These are phyloP conservation scores for Boloria euphrosyne DNA, from an alignment of 2,888 invertebrate species.

Conservation along the genomic window DNA sequence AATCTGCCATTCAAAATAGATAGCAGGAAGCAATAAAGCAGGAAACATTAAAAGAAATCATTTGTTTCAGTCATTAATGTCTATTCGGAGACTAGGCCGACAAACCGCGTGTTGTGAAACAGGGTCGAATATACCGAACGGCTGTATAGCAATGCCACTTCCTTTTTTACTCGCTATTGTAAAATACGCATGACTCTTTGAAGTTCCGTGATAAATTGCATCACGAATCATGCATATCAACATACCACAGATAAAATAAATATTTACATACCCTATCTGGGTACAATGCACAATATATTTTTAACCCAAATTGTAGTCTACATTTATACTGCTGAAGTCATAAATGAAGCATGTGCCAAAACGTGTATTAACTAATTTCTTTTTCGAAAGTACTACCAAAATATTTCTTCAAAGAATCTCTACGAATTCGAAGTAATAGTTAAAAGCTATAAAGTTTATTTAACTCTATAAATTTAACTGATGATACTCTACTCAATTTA, in stretches of 20 bases:
- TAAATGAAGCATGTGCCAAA: no score
- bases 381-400: no score
- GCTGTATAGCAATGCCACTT: constrained; percentile 28
- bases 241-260: constrained; percentile 28
- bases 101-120: constrained; percentile 41
- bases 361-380: no score
- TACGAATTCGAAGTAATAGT: no score
- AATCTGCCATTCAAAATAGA: constrained; percentile 10
- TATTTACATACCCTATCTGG: constrained; percentile 10
- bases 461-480: no score
- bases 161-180: constrained; percentile 32
- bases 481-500: no score
- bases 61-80: constrained; percentile 35
- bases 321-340: neutral
- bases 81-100: constrained; percentile 33
- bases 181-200: constrained; percentile 35
- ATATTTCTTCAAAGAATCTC: no score
- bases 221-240: constrained; percentile 27
- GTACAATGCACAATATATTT: constrained; percentile 1
- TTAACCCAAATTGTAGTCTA: constrained; percentile 1
- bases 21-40: constrained; percentile 30
- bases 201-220: constrained; percentile 32
- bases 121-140: constrained; percentile 33
- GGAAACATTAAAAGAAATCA: constrained; percentile 33
- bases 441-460: no score